phyloP scores from a whole-genome alignment of 2,888 invertebrate genomes.

The Rhagophthalmus giganteus region DNA sequence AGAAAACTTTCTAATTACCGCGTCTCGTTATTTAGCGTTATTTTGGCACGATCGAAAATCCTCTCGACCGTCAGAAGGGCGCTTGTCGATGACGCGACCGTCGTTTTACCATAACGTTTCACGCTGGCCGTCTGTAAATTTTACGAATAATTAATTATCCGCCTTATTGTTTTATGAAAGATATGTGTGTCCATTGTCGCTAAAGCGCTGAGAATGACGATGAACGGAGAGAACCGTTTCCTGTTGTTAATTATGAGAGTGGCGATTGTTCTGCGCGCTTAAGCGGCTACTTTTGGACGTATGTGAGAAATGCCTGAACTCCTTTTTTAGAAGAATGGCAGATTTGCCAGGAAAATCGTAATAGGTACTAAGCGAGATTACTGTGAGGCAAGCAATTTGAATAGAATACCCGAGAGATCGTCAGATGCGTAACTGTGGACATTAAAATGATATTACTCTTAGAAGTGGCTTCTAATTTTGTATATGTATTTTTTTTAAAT shows the following conservation, averaged over 20 bases:
- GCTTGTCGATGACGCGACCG: too few species aligned
- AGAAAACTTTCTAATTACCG: slow-evolving; percentile 26
- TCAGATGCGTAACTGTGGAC: too few species aligned
- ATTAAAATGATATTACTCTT: not conserved
- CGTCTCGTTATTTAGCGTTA: not conserved
- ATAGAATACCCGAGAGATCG: too few species aligned
- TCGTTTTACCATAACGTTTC: slow-evolving; percentile 9
- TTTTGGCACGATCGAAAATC: slow-evolving; percentile 12
- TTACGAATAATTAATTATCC: slow-evolving; percentile 30
- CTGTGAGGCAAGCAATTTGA: too few species aligned
- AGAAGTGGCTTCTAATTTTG: not conserved
- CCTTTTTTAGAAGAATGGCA: slow-evolving; percentile 7
- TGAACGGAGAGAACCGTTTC: slow-evolving; percentile 34
- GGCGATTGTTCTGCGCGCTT: slow-evolving; percentile 35
- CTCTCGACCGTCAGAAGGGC: too few species aligned
- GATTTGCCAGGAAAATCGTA: not conserved
- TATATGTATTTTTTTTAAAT: not conserved
- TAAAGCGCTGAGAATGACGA: slow-evolving; percentile 31
- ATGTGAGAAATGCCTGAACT: slow-evolving; percentile 19
- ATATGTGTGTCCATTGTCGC: slow-evolving; percentile 35
- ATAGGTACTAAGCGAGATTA: too few species aligned
- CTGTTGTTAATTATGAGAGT: slow-evolving; percentile 40
- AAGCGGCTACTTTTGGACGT: slow-evolving; percentile 22
- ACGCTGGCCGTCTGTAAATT: slow-evolving; percentile 7
- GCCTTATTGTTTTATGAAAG: slow-evolving; percentile 33